Percentiles rank a stretch among this genome's conserved stretches.
These are phyloP conservation scores for Prosapia bicincta DNA, from an alignment of 2,888 invertebrate genomes.

Conservation along the genomic window DNA sequence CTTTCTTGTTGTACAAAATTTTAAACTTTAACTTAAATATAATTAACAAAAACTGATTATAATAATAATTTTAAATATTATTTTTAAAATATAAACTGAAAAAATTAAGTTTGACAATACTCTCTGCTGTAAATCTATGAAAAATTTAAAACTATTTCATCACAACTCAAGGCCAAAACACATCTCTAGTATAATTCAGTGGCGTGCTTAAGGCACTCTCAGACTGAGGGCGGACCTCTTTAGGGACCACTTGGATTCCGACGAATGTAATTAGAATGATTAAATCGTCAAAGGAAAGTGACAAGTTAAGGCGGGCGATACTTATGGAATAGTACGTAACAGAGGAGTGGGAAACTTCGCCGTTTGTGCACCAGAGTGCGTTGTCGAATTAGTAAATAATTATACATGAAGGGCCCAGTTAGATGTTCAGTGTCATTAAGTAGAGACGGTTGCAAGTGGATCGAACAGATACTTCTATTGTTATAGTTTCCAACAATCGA, in stretches of 20 bases:
- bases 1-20: too few species aligned
- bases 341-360: neutral
- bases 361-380: neutral
- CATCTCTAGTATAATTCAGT: neutral
- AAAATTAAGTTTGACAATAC: too few species aligned
- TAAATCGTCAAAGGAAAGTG: neutral
- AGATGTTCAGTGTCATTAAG: neutral
- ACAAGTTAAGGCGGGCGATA: neutral
- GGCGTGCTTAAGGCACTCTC: neutral
- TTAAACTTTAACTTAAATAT: too few species aligned
- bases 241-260: neutral
- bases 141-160: too few species aligned
- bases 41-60: too few species aligned
- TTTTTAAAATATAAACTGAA: too few species aligned
- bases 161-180: neutral
- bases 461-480: too few species aligned
- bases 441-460: too few species aligned
- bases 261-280: neutral
- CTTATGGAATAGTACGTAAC: neutral
- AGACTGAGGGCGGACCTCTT: neutral
- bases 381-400: neutral
- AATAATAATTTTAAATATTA: too few species aligned
- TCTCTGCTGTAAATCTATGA: too few species aligned
- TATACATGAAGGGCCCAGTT: neutral
- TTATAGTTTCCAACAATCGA: too few species aligned